Conservation (phyloP, 2,888 invertebrate species). For the Andrena chrysosceles region DNA sequence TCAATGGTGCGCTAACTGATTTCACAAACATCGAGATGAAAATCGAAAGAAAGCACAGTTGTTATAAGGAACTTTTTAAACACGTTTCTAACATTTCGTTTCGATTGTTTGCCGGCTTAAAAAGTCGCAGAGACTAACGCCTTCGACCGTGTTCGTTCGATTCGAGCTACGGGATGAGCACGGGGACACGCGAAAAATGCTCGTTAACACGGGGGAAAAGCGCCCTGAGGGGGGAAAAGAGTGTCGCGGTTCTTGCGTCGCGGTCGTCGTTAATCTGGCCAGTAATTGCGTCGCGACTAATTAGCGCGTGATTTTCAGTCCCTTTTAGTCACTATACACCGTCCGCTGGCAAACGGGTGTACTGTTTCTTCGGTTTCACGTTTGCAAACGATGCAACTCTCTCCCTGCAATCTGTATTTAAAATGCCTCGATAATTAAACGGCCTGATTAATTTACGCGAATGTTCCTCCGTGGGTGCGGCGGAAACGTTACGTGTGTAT, state of each 20-base stretch:
- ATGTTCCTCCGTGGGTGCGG: neutral
- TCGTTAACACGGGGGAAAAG: slow-evolving; percentile 26
- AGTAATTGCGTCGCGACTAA: slow-evolving; percentile 66
- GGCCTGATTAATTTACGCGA: slow-evolving; percentile 4
- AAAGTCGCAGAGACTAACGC: neutral
- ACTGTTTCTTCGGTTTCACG: slow-evolving; percentile 5
- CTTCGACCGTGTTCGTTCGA: slow-evolving; percentile 3
- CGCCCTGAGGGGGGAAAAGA: slow-evolving; percentile 9
- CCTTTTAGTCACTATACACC: slow-evolving; percentile 25
- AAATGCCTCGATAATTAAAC: slow-evolving; percentile 9
- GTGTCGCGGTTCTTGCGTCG: slow-evolving; percentile 40
- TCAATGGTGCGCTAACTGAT: too few relatives aligned
- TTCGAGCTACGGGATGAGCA: neutral
- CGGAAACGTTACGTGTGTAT: neutral
- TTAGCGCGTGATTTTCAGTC: slow-evolving; percentile 62
- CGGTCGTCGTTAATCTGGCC: slow-evolving; percentile 51
- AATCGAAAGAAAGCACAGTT: too few relatives aligned
- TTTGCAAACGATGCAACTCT: neutral
- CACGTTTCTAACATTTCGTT: too few relatives aligned
- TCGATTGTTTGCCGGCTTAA: neutral
- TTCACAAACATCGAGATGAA: too few relatives aligned
- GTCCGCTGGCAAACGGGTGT: neutral
- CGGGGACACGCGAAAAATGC: slow-evolving; percentile 16
- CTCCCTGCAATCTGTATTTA: neutral
- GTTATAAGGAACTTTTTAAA: neutral